A percentile compares a stretch with the other conserved stretches of the same genome.
Evolutionary conservation across 2,888 invertebrate species (phyloP).

Genomic region (Drosophila neonasuta): DNA sequence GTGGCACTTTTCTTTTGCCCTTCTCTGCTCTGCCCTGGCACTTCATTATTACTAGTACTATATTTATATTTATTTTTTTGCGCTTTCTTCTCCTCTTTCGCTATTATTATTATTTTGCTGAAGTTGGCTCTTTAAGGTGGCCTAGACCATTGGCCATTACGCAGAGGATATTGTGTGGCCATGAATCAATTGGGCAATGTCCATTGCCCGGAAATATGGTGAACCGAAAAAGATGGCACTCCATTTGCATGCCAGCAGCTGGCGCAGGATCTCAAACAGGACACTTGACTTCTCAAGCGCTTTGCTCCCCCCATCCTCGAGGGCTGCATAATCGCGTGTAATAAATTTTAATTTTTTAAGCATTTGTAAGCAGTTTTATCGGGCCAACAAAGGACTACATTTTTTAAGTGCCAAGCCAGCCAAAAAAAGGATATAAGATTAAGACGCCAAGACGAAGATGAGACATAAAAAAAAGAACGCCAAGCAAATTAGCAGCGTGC

Average conservation of each 20-base stretch:
- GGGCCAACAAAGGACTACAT: slow-evolving; percentile 70
- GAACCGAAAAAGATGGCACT: slow-evolving; percentile 57
- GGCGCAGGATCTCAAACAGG: not conserved
- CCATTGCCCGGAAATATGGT: slow-evolving; percentile 71
- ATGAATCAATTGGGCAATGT: slow-evolving; percentile 77
- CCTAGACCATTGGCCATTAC: slow-evolving; percentile 63
- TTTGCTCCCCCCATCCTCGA: not conserved
- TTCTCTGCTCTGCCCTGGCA: slow-evolving; percentile 18
- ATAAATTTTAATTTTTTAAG: slow-evolving; percentile 80
- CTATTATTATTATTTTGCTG: slow-evolving; percentile 59
- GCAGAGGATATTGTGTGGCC: slow-evolving; percentile 75
- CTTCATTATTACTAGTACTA: slow-evolving; percentile 73
- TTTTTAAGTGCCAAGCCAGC: slow-evolving; percentile 72
- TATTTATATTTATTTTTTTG: slow-evolving; percentile 67
- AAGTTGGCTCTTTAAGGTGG: slow-evolving; percentile 70
- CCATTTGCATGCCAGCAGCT: slow-evolving; percentile 59
- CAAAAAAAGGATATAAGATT: slow-evolving; percentile 73
- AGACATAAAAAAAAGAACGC: slow-evolving; percentile 68
- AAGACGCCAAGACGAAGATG: slow-evolving; percentile 67
- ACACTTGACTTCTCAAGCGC: slow-evolving; percentile 15
- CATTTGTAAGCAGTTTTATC: slow-evolving; percentile 79
- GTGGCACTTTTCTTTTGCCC: slow-evolving; percentile 58
- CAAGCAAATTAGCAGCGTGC: slow-evolving; percentile 70
- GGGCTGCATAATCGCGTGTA: slow-evolving; percentile 71
- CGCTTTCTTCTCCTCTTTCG: slow-evolving; percentile 21